Percentiles rank a stretch among this genome's conserved stretches.
Conservation (phyloP, 2,888 invertebrate species). For the Sphaeridia pumilis region DNA sequence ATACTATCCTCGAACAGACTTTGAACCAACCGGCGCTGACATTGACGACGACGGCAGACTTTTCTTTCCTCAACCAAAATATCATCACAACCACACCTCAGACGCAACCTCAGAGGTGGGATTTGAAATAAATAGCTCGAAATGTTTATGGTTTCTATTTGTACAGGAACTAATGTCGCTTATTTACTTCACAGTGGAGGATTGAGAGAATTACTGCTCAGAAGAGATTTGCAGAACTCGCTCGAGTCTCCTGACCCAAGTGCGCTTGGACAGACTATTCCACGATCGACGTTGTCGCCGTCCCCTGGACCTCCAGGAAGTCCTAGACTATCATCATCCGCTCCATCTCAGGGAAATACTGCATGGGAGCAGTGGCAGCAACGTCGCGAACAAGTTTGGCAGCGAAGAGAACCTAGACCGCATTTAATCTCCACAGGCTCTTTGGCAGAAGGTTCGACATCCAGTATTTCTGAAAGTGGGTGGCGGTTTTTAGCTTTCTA, state of each 20-base stretch:
- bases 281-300: constrained; percentile 41
- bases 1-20: constrained; percentile 28
- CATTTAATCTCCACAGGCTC: constrained; percentile 76
- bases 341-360: constrained; percentile 65
- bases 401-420: constrained; percentile 71
- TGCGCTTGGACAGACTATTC: constrained; percentile 40
- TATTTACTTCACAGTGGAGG: constrained; percentile 23
- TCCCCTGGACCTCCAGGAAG: constrained; percentile 36
- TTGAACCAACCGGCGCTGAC: constrained; percentile 25
- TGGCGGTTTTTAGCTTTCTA: neutral
- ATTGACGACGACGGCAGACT: constrained; percentile 18
- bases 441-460: constrained; percentile 53
- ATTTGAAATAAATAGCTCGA: too few species aligned
- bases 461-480: constrained; percentile 32
- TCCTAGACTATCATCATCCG: constrained; percentile 69
- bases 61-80: constrained; percentile 11
- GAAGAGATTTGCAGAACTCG: constrained; percentile 36
- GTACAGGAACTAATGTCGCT: neutral
- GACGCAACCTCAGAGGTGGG: too few species aligned
- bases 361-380: constrained; percentile 36
- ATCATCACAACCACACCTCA: too few species aligned
- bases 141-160: too few species aligned
- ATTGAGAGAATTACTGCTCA: constrained; percentile 30
- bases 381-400: constrained; percentile 62
- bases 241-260: constrained; percentile 40